phyloP scores from a whole-genome alignment of 2,113 vertebrate genomes.

The Siniperca knerii region DNA sequence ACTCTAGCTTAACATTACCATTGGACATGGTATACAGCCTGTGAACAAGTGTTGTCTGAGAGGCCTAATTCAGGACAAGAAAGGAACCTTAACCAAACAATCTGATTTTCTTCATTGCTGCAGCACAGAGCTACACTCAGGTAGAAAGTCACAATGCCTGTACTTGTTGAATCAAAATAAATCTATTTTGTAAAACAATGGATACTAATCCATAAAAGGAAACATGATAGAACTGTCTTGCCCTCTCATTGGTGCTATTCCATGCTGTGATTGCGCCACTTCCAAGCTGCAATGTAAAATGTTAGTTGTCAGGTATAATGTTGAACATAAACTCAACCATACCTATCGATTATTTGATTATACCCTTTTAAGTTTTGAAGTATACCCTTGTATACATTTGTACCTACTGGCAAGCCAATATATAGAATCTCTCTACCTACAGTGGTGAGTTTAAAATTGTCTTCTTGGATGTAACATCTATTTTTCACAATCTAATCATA shows the following conservation, averaged over 20 bases:
- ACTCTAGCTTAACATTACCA: conserved; percentile 24
- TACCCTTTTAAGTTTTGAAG: too few relatives aligned
- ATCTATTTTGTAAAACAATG: background rate
- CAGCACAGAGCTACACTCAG: background rate
- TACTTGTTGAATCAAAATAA: background rate
- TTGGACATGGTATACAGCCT: background rate
- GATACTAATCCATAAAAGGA: background rate
- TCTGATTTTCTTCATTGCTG: conserved; percentile 12
- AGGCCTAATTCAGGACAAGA: conserved; percentile 31
- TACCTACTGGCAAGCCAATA: background rate
- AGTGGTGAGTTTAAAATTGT: background rate
- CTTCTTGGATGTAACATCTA: background rate
- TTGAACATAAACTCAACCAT: background rate
- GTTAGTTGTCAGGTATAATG: background rate
- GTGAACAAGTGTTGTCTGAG: conserved; percentile 25
- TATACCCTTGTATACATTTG: background rate
- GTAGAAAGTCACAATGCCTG: background rate
- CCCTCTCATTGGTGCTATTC: background rate
- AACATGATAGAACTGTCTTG: background rate
- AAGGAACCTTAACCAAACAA: conserved; percentile 8
- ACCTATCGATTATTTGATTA: background rate
- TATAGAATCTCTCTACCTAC: background rate
- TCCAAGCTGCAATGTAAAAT: background rate
- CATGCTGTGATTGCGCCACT: background rate
- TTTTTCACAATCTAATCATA: conserved; percentile 5